Evolutionary conservation across 2,797 vertebrate species (phyloP).

Genomic region (Sebastes ruberrimus): DNA sequence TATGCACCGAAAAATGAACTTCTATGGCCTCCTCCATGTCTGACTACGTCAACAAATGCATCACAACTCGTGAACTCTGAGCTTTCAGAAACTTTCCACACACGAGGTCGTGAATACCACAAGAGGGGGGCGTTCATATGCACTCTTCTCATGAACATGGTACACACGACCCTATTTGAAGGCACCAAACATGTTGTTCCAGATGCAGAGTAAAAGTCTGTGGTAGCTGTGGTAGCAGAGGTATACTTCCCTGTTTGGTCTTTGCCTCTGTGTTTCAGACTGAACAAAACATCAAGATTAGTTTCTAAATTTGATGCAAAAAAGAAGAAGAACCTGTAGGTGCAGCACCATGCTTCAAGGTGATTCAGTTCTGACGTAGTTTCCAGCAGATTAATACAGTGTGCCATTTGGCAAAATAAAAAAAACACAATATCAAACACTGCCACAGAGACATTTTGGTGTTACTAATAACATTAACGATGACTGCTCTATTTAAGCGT

Average conservation of each 20-base stretch:
- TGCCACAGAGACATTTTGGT: background rate
- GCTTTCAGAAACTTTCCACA: too few species aligned
- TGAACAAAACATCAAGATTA: background rate
- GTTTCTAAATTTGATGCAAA: background rate
- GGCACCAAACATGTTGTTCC: too few species aligned
- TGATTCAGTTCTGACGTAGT: background rate
- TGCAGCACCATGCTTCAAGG: background rate
- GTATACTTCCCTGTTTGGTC: background rate
- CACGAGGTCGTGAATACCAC: too few species aligned
- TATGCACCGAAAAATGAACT: too few species aligned
- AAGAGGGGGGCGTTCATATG: too few species aligned
- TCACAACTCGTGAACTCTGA: too few species aligned
- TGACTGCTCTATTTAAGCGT: background rate
- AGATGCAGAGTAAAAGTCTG: background rate
- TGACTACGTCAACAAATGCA: too few species aligned
- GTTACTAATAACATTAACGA: slow-evolving; percentile 1
- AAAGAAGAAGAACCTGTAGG: background rate
- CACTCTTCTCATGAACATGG: too few species aligned
- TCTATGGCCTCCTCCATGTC: too few species aligned
- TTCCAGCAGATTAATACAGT: background rate
- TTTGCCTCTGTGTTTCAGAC: background rate
- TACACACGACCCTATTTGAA: too few species aligned
- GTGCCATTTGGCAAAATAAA: background rate
- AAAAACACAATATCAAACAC: background rate
- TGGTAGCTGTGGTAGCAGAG: background rate